These are phyloP conservation scores for Corvus hawaiiensis DNA, from an alignment of 2,113 vertebrate species.

Conservation along the genomic window DNA sequence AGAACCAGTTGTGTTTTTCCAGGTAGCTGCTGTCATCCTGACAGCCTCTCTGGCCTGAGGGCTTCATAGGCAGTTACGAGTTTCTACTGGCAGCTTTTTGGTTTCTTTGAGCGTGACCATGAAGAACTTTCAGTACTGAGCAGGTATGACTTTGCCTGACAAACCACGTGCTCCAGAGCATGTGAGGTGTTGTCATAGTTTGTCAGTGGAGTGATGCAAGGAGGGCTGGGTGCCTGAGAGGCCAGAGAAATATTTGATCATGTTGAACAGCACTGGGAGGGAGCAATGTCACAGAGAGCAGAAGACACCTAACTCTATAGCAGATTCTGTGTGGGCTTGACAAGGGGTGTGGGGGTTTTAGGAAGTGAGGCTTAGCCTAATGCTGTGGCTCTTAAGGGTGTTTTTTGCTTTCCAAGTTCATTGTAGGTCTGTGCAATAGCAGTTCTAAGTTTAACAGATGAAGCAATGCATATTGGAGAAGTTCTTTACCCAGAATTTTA, in stretches of 20 bases:
- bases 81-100: background rate
- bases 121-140: background rate
- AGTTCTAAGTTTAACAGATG: background rate
- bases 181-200: background rate
- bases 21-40: background rate
- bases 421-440: background rate
- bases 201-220: background rate
- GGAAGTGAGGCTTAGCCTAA: background rate
- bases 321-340: background rate
- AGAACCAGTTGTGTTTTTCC: background rate
- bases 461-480: background rate
- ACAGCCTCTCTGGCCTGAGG: background rate
- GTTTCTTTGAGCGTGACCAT: background rate
- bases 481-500: background rate
- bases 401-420: background rate
- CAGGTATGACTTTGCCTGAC: background rate
- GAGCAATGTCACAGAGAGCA: background rate
- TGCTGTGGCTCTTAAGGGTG: background rate
- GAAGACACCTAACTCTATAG: background rate
- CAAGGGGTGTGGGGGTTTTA: background rate
- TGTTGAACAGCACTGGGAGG: background rate
- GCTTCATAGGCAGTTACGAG: background rate
- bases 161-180: background rate
- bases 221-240: fast-evolving
- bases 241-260: background rate